phyloP scores from a whole-genome alignment of 2,888 invertebrate genomes.

The Amblyjoppa fuscipennis region DNA sequence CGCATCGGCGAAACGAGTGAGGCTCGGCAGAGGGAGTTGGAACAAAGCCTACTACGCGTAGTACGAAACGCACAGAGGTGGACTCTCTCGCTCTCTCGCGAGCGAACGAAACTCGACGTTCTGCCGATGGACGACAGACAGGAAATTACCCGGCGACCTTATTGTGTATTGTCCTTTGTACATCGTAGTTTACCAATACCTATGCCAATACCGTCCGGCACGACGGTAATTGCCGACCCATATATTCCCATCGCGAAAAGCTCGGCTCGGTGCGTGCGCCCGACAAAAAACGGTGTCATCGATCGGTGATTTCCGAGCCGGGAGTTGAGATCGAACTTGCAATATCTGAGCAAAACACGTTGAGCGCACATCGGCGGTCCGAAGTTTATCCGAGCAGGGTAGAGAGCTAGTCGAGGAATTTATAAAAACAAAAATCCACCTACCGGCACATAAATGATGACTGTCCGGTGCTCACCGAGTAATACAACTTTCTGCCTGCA shows the following conservation, averaged over 20 bases:
- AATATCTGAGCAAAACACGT: neutral
- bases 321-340: neutral
- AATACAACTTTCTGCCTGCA: slow-evolving; percentile 61
- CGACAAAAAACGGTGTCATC: slow-evolving; percentile 44
- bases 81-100: slow-evolving; percentile 24
- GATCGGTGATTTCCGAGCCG: slow-evolving; percentile 19
- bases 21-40: slow-evolving; percentile 44
- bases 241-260: slow-evolving; percentile 54
- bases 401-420: neutral
- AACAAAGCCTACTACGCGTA: slow-evolving; percentile 58
- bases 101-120: slow-evolving; percentile 42
- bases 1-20: slow-evolving; percentile 48
- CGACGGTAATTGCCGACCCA: slow-evolving; percentile 65
- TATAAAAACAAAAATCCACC: neutral
- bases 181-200: neutral
- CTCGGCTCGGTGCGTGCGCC: slow-evolving; percentile 13
- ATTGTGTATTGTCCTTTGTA: slow-evolving; percentile 78
- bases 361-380: neutral
- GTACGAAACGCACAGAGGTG: slow-evolving; percentile 27
- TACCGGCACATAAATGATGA: slow-evolving; percentile 46
- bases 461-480: slow-evolving; percentile 42
- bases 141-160: slow-evolving; percentile 83
- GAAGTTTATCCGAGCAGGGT: neutral
- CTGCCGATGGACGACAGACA: slow-evolving; percentile 72
- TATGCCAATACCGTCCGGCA: slow-evolving; percentile 19